Conservation (phyloP, 2,113 vertebrate genomes). For the Solea solea region DNA sequence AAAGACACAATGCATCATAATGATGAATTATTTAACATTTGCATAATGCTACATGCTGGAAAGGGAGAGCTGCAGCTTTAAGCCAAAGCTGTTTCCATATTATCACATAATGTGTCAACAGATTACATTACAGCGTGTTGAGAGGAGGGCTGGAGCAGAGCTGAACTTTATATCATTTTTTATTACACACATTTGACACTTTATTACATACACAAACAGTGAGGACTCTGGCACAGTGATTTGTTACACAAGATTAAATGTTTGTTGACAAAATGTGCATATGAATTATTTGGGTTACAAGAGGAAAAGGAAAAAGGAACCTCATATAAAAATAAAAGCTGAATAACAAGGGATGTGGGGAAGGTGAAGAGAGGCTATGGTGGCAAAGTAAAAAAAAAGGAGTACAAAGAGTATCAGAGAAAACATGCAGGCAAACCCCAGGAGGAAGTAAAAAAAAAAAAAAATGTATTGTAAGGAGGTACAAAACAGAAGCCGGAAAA, state of each 20-base stretch:
- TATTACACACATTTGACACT: constrained; percentile 50
- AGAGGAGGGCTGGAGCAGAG: constrained; percentile 29
- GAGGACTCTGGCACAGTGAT: constrained; percentile 19
- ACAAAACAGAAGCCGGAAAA: constrained; percentile 1
- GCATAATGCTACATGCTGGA: constrained; percentile 50
- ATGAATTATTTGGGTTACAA: not conserved
- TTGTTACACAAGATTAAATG: constrained; percentile 25
- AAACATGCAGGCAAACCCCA: constrained; percentile 23
- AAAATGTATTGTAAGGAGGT: constrained; percentile 31
- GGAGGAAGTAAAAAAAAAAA: constrained; percentile 8
- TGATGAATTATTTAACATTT: constrained; percentile 63
- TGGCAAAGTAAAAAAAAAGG: constrained; percentile 15
- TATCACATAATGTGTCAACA: constrained; percentile 56
- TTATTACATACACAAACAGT: constrained; percentile 17
- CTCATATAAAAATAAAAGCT: not conserved
- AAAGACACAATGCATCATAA: constrained; percentile 39
- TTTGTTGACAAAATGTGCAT: constrained; percentile 32
- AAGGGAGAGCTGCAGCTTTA: constrained; percentile 42
- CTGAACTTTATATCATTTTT: constrained; percentile 47
- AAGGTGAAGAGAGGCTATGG: not conserved
- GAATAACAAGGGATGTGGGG: not conserved
- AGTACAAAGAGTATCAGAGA: constrained; percentile 34
- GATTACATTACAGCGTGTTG: constrained; percentile 48
- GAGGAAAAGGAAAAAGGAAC: constrained; percentile 52
- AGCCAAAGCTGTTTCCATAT: constrained; percentile 55